Evolutionary conservation across 2,113 vertebrate species (phyloP).

Genomic region (Gymnogyps californianus): DNA sequence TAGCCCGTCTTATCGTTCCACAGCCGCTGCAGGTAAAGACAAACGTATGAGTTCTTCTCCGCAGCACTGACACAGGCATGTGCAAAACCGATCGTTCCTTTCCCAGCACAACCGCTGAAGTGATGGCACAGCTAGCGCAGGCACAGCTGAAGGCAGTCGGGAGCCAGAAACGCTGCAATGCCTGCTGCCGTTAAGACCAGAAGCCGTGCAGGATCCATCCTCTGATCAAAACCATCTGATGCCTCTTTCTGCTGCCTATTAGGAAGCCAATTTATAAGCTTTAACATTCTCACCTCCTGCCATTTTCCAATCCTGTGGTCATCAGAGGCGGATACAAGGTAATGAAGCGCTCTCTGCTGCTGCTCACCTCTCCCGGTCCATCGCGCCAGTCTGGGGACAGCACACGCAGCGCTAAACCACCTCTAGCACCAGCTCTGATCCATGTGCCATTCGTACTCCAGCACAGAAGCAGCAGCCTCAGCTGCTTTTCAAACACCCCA

Average conservation of each 20-base stretch:
- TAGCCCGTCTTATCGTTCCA: neutral
- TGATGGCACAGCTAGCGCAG: neutral
- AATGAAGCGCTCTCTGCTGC: neutral
- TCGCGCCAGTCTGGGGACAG: fast-evolving
- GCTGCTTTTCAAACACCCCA: neutral
- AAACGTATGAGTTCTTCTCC: fast-evolving
- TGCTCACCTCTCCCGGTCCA: neutral
- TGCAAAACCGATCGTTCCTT: fast-evolving
- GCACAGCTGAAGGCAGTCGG: neutral
- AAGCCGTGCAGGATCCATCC: neutral
- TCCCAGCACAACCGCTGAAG: neutral
- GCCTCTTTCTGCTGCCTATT: neutral
- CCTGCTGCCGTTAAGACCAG: neutral
- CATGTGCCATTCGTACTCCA: neutral
- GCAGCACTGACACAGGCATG: neutral
- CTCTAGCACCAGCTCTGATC: neutral
- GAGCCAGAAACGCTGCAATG: neutral
- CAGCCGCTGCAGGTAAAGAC: neutral
- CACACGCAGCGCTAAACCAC: neutral
- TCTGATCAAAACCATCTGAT: neutral
- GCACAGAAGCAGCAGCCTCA: neutral
- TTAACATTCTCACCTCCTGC: neutral
- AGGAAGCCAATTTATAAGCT: neutral
- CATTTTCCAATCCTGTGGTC: neutral
- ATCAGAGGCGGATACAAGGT: neutral